These are phyloP conservation scores for Eumaeus atala DNA, from an alignment of 1,140 invertebrate genomes.

Conservation along the genomic window DNA sequence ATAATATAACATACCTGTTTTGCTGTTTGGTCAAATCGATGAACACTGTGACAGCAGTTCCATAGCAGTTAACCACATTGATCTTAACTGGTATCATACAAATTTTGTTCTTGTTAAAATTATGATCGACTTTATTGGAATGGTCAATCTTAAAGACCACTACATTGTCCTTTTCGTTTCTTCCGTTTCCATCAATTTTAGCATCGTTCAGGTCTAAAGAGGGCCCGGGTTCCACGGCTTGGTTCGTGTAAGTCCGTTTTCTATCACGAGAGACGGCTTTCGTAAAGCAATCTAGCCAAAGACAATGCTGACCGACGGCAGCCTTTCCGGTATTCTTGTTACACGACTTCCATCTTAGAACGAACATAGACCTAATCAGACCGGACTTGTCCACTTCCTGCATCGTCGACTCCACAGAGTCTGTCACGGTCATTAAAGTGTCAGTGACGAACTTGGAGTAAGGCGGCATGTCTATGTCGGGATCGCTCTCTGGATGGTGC, in stretches of 20 bases:
- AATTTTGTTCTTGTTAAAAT: slow-evolving; percentile 68
- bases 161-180: slow-evolving; percentile 53
- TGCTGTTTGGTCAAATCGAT: slow-evolving; percentile 62
- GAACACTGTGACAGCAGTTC: slow-evolving; percentile 55
- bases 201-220: slow-evolving; percentile 24
- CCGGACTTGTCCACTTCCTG: slow-evolving; percentile 29
- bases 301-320: slow-evolving; percentile 70
- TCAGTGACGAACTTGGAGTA: slow-evolving; percentile 65
- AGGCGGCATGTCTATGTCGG: slow-evolving; percentile 40
- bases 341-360: slow-evolving; percentile 74
- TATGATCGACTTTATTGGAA: slow-evolving; percentile 66
- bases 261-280: slow-evolving; percentile 44
- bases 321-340: slow-evolving; percentile 49
- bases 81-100: slow-evolving; percentile 74
- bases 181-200: slow-evolving; percentile 38
- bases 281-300: slow-evolving; percentile 66
- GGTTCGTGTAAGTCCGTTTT: slow-evolving; percentile 15
- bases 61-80: slow-evolving; percentile 71
- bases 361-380: slow-evolving; percentile 66
- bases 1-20: slow-evolving; percentile 54
- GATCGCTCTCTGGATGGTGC: slow-evolving; percentile 27
- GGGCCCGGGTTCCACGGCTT: neutral
- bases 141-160: slow-evolving; percentile 73
- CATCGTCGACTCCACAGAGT: slow-evolving; percentile 29
- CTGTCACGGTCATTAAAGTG: slow-evolving; percentile 38